phyloP scores from a whole-genome alignment of 2,797 vertebrate genomes.

The Bryconaethiops microstoma region DNA sequence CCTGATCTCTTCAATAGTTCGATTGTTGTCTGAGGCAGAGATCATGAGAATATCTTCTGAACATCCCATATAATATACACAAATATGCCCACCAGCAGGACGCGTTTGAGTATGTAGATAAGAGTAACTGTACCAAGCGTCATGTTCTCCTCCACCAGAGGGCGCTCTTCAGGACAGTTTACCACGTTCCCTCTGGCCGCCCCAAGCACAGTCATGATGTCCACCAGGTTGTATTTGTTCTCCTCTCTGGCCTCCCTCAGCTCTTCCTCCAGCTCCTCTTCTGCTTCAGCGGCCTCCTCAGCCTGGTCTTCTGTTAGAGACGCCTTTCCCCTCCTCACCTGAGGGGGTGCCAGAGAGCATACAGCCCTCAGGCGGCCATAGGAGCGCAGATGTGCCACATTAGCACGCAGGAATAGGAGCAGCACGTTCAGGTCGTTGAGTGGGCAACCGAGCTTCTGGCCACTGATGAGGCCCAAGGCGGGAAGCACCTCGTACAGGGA shows the following conservation, averaged over 20 bases:
- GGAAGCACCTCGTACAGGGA: constrained; percentile 94
- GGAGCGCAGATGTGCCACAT: constrained; percentile 88
- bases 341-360: constrained; percentile 81
- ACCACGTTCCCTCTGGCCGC: constrained; percentile 81
- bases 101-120: constrained; percentile 78
- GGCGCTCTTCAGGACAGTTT: constrained; percentile 77
- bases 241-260: constrained; percentile 79
- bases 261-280: constrained; percentile 76
- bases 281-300: constrained; percentile 75
- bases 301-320: constrained; percentile 75
- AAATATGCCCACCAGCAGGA: constrained; percentile 74
- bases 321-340: constrained; percentile 63
- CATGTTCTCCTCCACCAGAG: constrained; percentile 81
- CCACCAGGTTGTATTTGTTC: constrained; percentile 86
- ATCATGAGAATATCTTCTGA: constrained; percentile 78
- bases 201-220: constrained; percentile 94
- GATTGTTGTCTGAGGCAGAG: neutral
- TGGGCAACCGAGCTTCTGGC: constrained; percentile 89
- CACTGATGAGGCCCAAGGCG: constrained; percentile 87
- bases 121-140: constrained; percentile 81
- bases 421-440: constrained; percentile 94
- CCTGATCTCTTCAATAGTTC: constrained; percentile 1
- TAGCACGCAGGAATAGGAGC: constrained; percentile 90
- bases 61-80: constrained; percentile 81
- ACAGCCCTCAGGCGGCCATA: constrained; percentile 88